Percentiles rank a stretch among this genome's conserved stretches.
Conservation (phyloP, 1,140 invertebrate genomes). For the Armadillidium nasatum region DNA sequence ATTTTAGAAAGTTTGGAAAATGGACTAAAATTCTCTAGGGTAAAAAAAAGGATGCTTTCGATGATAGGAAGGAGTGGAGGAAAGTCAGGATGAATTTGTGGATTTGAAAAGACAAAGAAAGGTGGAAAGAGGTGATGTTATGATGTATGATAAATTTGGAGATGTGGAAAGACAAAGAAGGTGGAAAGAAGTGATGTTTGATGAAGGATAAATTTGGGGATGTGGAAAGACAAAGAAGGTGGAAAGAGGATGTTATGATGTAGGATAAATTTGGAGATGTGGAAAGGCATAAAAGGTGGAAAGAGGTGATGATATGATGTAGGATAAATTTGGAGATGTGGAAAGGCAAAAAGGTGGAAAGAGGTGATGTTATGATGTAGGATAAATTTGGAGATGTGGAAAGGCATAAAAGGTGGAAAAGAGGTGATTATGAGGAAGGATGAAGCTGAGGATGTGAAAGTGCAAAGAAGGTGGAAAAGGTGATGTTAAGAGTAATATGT, state of each 20-base stretch:
- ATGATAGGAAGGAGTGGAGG: too few species aligned
- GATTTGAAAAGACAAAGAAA: too few species aligned
- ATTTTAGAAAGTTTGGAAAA: too few species aligned
- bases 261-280: too few species aligned
- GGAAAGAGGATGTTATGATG: neutral
- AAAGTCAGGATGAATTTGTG: too few species aligned
- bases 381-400: neutral
- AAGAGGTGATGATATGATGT: too few species aligned
- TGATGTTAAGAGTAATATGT: neutral
- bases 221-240: neutral
- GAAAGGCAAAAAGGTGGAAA: neutral
- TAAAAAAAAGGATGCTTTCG: too few species aligned
- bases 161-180: neutral
- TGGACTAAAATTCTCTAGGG: too few species aligned
- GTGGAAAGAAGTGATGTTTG: neutral
- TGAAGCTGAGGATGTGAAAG: neutral
- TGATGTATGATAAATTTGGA: neutral
- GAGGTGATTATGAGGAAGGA: neutral
- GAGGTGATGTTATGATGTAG: neutral
- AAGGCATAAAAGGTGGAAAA: neutral
- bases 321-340: too few species aligned
- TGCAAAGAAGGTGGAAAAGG: too few species aligned
- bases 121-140: neutral
- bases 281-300: too few species aligned
- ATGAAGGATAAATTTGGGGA: neutral